A percentile compares a stretch with the other conserved stretches of the same genome.
Evolutionary conservation across 2,888 invertebrate species (phyloP).

Genomic region (Plagodis pulveraria): DNA sequence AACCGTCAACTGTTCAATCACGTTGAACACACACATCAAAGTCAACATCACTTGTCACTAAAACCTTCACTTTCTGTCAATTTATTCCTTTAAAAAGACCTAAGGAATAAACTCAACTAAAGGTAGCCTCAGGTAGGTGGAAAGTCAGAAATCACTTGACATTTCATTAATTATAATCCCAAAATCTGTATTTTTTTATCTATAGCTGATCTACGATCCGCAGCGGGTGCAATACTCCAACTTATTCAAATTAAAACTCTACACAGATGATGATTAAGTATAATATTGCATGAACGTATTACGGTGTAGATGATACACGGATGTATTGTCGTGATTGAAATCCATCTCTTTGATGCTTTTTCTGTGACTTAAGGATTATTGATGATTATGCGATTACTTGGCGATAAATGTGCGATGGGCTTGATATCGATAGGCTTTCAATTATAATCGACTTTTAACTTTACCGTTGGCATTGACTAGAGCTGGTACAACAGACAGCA

Average conservation of each 20-base stretch:
- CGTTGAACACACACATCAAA: too few relatives aligned
- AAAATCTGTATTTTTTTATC: constrained; percentile 60
- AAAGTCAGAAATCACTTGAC: constrained; percentile 59
- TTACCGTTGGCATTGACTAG: too few relatives aligned
- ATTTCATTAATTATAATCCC: constrained; percentile 76
- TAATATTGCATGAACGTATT: constrained; percentile 25
- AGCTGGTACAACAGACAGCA: too few relatives aligned
- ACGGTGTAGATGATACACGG: constrained; percentile 29
- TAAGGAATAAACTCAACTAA: constrained; percentile 4
- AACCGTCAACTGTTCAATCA: too few relatives aligned
- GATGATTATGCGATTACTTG: constrained; percentile 76
- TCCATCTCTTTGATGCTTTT: constrained; percentile 59
- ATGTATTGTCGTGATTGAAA: constrained; percentile 55
- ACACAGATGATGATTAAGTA: not conserved
- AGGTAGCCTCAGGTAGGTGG: constrained; percentile 49
- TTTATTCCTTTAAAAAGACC: too few relatives aligned
- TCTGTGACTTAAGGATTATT: constrained; percentile 73
- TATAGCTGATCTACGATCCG: constrained; percentile 60
- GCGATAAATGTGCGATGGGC: constrained; percentile 50
- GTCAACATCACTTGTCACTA: too few relatives aligned
- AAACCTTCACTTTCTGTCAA: too few relatives aligned
- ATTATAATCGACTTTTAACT: not conserved
- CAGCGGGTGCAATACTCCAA: constrained; percentile 60
- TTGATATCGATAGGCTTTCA: constrained; percentile 15
- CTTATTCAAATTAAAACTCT: constrained; percentile 30